phyloP scores from a whole-genome alignment of 1,140 invertebrate genomes.

The Drosophila grimshawi region DNA sequence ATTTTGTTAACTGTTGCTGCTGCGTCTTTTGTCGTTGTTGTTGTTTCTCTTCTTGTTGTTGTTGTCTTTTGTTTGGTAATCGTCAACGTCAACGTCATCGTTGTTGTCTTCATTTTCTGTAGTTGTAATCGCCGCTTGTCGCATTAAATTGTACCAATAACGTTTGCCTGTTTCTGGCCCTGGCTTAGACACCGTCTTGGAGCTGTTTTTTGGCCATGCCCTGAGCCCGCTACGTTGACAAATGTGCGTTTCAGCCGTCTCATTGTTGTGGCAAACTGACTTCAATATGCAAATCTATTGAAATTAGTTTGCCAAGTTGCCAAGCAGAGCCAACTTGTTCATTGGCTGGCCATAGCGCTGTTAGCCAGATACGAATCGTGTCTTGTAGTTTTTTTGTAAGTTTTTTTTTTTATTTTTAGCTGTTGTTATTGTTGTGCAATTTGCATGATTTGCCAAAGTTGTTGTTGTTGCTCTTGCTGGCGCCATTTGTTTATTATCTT shows the following conservation, averaged over 20 bases:
- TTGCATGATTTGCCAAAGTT: slow-evolving; percentile 73
- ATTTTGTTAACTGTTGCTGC: slow-evolving; percentile 46
- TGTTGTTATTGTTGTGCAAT: slow-evolving; percentile 60
- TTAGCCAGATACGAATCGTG: slow-evolving; percentile 55
- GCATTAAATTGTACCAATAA: slow-evolving; percentile 48
- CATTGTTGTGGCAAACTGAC: slow-evolving; percentile 78
- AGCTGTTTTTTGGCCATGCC: slow-evolving; percentile 34
- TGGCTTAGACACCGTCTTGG: neutral
- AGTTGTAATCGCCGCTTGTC: slow-evolving; percentile 50
- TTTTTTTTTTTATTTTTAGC: slow-evolving; percentile 6
- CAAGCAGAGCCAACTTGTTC: slow-evolving; percentile 28
- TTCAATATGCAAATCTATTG: slow-evolving; percentile 80
- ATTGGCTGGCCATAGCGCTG: slow-evolving; percentile 8
- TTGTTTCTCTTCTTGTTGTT: slow-evolving; percentile 24
- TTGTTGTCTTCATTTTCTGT: slow-evolving; percentile 44
- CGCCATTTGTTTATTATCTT: slow-evolving; percentile 66
- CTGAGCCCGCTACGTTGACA: slow-evolving; percentile 57
- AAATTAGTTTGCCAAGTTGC: slow-evolving; percentile 72
- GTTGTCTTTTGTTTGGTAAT: slow-evolving; percentile 51
- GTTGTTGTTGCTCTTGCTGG: slow-evolving; percentile 47
- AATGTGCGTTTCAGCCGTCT: slow-evolving; percentile 78
- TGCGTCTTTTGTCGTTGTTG: slow-evolving; percentile 18
- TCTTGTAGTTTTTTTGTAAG: slow-evolving; percentile 51
- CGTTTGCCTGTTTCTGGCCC: slow-evolving; percentile 17
- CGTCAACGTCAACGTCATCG: slow-evolving; percentile 47